Evolutionary conservation across 2,888 invertebrate genomes (phyloP), one percentile per base, ranked within the genome.

Genomic region (Onchidella celtica): DNA sequence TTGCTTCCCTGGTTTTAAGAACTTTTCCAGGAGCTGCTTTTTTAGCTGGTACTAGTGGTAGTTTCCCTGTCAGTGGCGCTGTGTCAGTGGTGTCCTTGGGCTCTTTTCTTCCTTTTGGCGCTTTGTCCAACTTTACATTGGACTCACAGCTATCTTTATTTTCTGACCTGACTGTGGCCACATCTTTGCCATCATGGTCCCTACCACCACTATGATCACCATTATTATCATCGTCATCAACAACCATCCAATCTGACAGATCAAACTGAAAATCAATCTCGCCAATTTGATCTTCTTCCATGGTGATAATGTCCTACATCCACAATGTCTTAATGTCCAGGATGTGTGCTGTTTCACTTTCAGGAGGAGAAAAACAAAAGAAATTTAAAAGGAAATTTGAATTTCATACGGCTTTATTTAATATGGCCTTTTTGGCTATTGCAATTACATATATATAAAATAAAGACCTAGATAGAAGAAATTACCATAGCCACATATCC

Each of bases 181-280:
- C 34, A 14, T 14, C 1, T 47, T 29, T 73, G 1, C 55, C 6
- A 40, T 14, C 55, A 34, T 57, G 21, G 0, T 27, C 9, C 1
- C 34, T 14, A 4, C n/a, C 11, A 61, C 27, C 21, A n/a, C 27
- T n/a, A 55, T 59, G 24, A 57, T 38, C 69, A 59, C 40, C 61
- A 24, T 70, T 65, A 38, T 38, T n/a, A 4, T 70, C 70, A 21
- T 79, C 78, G 27, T 55, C 78, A 70, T 79, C 78, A 61, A 70
- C 70, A 27, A 70, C 70, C 68, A 68, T 79, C 78, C 69, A 70
- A 4, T 59, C 70, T 59, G 78, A 69, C 0, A 79, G 36, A 29
- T 79, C 78, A 61, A 70, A 79, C 24, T 40, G 47, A 32, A 76
- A 66, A 21, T 77, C 77, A 17, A 55, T 27, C 21, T 78, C 78